Base-by-base conservation (phyloP, 2,888 invertebrate genomes). In the Biston betularia region DNA sequence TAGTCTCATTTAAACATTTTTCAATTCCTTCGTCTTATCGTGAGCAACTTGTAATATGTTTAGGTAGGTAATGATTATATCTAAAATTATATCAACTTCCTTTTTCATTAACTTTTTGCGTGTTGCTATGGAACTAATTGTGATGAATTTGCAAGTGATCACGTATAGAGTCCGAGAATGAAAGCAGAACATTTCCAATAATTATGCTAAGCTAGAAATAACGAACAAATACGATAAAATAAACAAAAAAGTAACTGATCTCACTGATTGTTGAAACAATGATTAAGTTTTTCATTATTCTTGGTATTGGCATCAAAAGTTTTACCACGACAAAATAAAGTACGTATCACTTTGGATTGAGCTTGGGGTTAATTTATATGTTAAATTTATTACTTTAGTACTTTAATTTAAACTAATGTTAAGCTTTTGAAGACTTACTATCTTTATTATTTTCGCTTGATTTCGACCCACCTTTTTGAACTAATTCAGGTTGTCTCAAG, bases 311-410 rank as follows among this genome's bases (percentile, higher is more conserved):
- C 24, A 33, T 61, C 15, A 58, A 33, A 15, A 44, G n/a, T 63
- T 66, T 57, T 71, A 77, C 75, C 54, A 45, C 49, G 56, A 62
- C 62, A 75, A 75, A 71, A 72, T 75, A 75, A 70, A 70, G 71
- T 74, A 71, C 75, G 66, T 85, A 87, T 79, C 79, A 79, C 80
- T 78, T 82, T 80, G 78, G 77, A 76, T 86, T 87, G 87, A 87
- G 86, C 87, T 70, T 74, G 74, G 75, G 77, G 68, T 82, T 77
- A 71, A 75, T 71, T 73, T 76, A 68, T 82, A 82, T 71, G 73
- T 40, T 63, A 54, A 46, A 59, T 44, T 67, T 58, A 55, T 63
- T 50, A 40, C 49, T 42, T 42, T 35, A 53, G 4, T 61, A 62
- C 14, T 24, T 48, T 40, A 42, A 45, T 57, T 42, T 58, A 40